phyloP scores from a whole-genome alignment of 2,797 vertebrate species.

The Tapera naevia region DNA sequence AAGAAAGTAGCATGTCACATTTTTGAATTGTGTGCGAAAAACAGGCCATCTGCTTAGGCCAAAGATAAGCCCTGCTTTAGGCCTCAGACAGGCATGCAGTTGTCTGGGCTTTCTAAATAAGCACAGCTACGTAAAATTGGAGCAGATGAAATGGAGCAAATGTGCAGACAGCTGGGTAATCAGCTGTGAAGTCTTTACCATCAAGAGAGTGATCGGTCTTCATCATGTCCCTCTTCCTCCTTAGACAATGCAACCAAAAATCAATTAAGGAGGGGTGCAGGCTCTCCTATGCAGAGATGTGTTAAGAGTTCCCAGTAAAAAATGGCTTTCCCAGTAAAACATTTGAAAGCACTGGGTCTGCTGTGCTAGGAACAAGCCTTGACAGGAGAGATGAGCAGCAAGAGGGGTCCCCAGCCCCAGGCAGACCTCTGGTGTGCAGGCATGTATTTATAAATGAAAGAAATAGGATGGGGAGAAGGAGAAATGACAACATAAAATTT shows the following conservation, averaged over 20 bases:
- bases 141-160: conserved; percentile 36
- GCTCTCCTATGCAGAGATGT: neutral
- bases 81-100: neutral
- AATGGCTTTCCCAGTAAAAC: neutral
- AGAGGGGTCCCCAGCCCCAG: neutral
- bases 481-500: neutral
- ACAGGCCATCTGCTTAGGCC: neutral
- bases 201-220: neutral
- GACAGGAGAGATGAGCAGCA: neutral
- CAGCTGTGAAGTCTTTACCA: neutral
- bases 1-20: neutral
- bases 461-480: neutral
- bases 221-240: neutral
- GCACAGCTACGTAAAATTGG: neutral
- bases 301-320: neutral
- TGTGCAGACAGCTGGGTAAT: neutral
- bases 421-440: neutral
- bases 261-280: neutral
- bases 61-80: neutral
- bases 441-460: neutral
- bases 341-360: neutral
- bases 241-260: neutral
- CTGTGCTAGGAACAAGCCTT: neutral
- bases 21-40: neutral
- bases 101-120: conserved; percentile 39